Evolutionary conservation across 92 coral and sea anemone genomes (phyloP).

Genomic region (Porites divaricata): DNA sequence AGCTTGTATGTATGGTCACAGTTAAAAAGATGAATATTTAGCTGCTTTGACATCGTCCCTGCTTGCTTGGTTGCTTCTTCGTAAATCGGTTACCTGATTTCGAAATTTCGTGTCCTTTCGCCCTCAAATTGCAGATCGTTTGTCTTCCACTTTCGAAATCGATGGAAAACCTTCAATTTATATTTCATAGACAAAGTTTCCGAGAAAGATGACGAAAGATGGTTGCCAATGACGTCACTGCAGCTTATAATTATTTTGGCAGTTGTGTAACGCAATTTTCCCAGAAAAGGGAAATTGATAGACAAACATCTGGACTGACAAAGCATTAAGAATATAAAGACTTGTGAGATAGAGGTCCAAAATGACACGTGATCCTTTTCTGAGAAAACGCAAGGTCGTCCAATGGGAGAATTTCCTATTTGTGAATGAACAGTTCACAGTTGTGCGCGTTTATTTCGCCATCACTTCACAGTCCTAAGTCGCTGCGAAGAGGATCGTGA

Average conservation of each 20-base stretch:
- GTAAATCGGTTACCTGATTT: too few relatives aligned
- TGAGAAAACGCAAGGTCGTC: conserved; percentile 9
- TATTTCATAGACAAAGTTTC: background rate
- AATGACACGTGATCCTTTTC: conserved; percentile 10
- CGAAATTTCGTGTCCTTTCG: background rate
- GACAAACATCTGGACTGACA: too few relatives aligned
- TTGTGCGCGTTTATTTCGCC: background rate
- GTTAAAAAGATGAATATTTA: conserved; percentile 71
- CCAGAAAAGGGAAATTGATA: too few relatives aligned
- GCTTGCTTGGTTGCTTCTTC: background rate
- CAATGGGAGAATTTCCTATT: conserved; percentile 8
- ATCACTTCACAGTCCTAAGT: background rate
- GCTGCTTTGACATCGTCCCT: conserved; percentile 15
- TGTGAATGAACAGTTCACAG: background rate
- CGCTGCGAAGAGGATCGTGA: background rate
- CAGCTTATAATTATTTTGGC: too few relatives aligned
- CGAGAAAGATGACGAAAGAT: background rate
- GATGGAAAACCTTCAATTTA: background rate
- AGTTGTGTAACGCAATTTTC: too few relatives aligned
- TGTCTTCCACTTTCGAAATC: background rate
- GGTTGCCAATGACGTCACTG: too few relatives aligned
- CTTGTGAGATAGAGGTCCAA: too few relatives aligned
- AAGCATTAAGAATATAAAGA: too few relatives aligned
- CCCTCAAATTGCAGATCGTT: background rate
- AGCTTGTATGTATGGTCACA: conserved; percentile 75